These are phyloP conservation scores for Ditula angustiorana DNA, from an alignment of 2,888 invertebrate species.

Conservation along the genomic window DNA sequence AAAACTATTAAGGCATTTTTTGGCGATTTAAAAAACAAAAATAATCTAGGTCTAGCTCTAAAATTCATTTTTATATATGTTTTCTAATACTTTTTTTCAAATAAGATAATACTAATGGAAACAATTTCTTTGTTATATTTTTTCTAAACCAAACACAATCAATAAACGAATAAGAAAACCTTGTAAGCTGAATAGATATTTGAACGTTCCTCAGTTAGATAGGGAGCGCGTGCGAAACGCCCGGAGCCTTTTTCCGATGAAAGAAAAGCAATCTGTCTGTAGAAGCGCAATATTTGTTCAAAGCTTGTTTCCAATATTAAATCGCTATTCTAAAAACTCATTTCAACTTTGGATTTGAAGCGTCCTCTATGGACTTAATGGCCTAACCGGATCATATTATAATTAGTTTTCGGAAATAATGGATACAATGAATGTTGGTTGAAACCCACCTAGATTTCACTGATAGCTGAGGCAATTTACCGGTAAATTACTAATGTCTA, in stretches of 20 bases:
- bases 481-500: neutral
- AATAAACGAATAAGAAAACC: slow-evolving; percentile 3
- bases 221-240: slow-evolving; percentile 31
- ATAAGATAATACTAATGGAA: too few relatives aligned
- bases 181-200: slow-evolving; percentile 8
- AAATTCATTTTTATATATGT: too few relatives aligned
- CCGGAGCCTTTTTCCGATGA: slow-evolving; percentile 27
- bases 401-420: slow-evolving; percentile 21
- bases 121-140: too few relatives aligned
- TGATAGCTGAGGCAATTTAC: neutral
- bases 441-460: neutral
- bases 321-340: slow-evolving; percentile 35
- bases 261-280: slow-evolving; percentile 36
- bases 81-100: too few relatives aligned
- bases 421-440: slow-evolving; percentile 10
- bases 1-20: too few relatives aligned
- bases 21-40: too few relatives aligned
- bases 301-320: slow-evolving; percentile 38
- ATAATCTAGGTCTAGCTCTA: too few relatives aligned
- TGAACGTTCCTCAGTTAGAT: slow-evolving; percentile 16
- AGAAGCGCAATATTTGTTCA: slow-evolving; percentile 35
- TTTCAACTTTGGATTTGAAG: slow-evolving; percentile 18
- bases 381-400: slow-evolving; percentile 22
- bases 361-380: slow-evolving; percentile 9
- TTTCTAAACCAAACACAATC: slow-evolving; percentile 5